Evolutionary conservation across 2,113 vertebrate genomes (phyloP).

Genomic region (Grantiella picta): DNA sequence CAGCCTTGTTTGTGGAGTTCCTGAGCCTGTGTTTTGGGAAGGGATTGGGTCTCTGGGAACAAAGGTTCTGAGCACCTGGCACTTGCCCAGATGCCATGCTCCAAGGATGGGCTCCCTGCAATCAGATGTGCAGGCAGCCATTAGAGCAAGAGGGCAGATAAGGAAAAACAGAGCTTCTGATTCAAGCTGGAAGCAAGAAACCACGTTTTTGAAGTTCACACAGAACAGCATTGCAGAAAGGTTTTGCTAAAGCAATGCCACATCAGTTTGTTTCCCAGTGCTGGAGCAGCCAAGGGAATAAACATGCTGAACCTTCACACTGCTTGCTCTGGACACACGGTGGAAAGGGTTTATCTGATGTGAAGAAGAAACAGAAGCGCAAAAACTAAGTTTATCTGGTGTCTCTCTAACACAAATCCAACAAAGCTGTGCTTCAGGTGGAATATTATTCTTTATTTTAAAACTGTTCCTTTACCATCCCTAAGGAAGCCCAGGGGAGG

Average conservation of each 20-base stretch:
- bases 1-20: neutral
- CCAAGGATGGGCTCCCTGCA: neutral
- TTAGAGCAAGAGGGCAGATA: neutral
- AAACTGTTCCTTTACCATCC: neutral
- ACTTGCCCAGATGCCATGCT: neutral
- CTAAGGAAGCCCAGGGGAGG: neutral
- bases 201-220: neutral
- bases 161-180: neutral
- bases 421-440: neutral
- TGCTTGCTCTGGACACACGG: neutral
- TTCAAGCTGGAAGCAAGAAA: neutral
- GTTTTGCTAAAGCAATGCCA: neutral
- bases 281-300: neutral
- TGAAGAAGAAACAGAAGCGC: neutral
- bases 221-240: neutral
- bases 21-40: neutral
- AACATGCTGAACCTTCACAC: fast-evolving
- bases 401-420: neutral
- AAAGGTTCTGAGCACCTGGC: neutral
- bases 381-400: neutral
- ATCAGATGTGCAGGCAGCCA: neutral
- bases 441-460: neutral
- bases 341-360: neutral
- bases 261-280: neutral
- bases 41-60: neutral